phyloP scores from a whole-genome alignment of 2,113 vertebrate genomes.

The Elgaria multicarinata region DNA sequence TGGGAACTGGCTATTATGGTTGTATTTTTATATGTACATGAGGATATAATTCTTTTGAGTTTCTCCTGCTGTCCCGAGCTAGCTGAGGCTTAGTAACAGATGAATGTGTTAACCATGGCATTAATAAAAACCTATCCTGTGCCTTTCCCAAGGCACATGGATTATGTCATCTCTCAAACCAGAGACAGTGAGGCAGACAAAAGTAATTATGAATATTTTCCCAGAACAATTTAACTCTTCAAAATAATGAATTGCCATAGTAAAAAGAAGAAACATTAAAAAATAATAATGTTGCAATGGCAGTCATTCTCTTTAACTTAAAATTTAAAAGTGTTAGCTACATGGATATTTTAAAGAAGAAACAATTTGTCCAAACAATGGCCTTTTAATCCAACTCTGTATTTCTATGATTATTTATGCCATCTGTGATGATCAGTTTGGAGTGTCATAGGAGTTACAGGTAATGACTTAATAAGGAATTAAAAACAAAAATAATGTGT shows the following conservation, averaged over 20 bases:
- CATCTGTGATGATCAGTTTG: background rate
- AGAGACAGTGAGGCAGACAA: constrained; percentile 10
- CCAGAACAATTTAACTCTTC: background rate
- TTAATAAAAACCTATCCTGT: background rate
- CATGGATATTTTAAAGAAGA: background rate
- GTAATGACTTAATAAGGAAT: background rate
- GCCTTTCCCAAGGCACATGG: constrained; percentile 3
- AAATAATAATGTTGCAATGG: background rate
- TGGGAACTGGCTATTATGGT: constrained; percentile 8
- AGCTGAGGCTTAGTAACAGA: constrained; percentile 27
- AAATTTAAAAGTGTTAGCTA: background rate
- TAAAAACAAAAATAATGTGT: background rate
- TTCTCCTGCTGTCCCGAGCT: background rate
- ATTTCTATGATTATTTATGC: background rate
- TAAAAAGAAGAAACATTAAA: background rate
- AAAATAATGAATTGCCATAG: background rate
- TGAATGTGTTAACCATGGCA: background rate
- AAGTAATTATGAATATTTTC: constrained; percentile 2
- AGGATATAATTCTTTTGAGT: background rate
- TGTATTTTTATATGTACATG: constrained; percentile 9
- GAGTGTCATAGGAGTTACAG: background rate
- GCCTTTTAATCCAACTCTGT: background rate
- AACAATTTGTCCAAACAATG: background rate
- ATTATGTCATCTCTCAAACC: background rate
- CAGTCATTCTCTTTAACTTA: background rate